Evolutionary conservation across 2,888 invertebrate genomes (phyloP).

Genomic region (Cataglyphis livida): DNA sequence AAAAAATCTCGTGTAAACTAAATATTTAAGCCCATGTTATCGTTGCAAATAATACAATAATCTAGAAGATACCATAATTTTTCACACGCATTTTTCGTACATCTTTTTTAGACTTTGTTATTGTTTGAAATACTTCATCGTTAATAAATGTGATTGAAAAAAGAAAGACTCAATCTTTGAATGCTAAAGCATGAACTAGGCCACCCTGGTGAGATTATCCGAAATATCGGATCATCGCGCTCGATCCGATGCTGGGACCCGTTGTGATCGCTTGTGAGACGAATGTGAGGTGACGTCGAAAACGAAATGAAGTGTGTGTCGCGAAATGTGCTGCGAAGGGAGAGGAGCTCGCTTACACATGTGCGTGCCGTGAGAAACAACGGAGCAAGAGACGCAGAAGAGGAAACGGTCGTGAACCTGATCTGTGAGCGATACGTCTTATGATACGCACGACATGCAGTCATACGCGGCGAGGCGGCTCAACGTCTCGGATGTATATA

Average conservation of each 20-base stretch:
- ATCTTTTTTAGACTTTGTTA: not conserved
- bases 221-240: conserved; percentile 18
- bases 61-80: not conserved
- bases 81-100: not conserved
- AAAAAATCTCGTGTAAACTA: not conserved
- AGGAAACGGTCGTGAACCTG: not conserved
- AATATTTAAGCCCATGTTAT: conserved; percentile 9
- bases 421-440: not conserved
- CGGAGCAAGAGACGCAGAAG: conserved; percentile 8
- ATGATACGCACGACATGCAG: not conserved
- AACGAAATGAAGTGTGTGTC: conserved; percentile 35
- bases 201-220: conserved; percentile 45
- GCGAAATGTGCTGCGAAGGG: conserved; percentile 30
- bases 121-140: not conserved
- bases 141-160: not conserved
- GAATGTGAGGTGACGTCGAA: conserved; percentile 26
- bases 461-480: not conserved
- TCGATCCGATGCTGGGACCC: conserved; percentile 17
- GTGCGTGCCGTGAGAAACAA: conserved; percentile 10
- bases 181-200: conserved; percentile 34
- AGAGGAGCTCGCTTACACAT: conserved; percentile 28
- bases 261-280: conserved; percentile 15
- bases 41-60: not conserved
- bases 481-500: conserved; percentile 15
- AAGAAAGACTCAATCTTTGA: not conserved